Conservation (phyloP, 2,888 invertebrate genomes). For the Neoscelio sp. region DNA sequence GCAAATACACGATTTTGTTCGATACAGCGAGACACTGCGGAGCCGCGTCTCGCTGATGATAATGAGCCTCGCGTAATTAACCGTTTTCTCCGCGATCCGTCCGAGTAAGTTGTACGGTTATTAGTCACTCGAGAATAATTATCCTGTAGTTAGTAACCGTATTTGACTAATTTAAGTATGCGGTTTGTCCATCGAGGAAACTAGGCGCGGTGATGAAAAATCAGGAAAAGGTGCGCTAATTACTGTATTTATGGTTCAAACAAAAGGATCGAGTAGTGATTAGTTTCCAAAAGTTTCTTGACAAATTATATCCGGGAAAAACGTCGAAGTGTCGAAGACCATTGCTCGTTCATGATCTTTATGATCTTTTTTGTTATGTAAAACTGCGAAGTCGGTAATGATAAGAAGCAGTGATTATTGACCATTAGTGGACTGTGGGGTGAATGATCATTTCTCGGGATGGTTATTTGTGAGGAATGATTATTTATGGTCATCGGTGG, state of each 20-base stretch:
- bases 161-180: conserved; percentile 43
- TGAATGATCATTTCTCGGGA: too few species aligned
- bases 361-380: too few species aligned
- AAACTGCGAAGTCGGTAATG: too few species aligned
- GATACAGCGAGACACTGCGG: conserved; percentile 48
- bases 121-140: conserved; percentile 58
- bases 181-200: conserved; percentile 49
- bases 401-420: too few species aligned
- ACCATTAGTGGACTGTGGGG: too few species aligned
- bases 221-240: conserved; percentile 20
- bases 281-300: conserved; percentile 15
- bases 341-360: too few species aligned
- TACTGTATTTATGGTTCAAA: conserved; percentile 30
- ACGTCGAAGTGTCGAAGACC: too few species aligned
- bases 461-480: too few species aligned
- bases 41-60: conserved; percentile 44
- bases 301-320: too few species aligned
- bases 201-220: conserved; percentile 32
- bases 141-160: conserved; percentile 34
- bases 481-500: too few species aligned
- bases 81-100: conserved; percentile 39
- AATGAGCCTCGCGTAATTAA: conserved; percentile 54
- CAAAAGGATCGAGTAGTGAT: conserved; percentile 20
- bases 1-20: conserved; percentile 31
- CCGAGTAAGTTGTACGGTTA: conserved; percentile 49